Evolutionary conservation across 2,888 invertebrate genomes (phyloP).

Genomic region (Idaea aversata): DNA sequence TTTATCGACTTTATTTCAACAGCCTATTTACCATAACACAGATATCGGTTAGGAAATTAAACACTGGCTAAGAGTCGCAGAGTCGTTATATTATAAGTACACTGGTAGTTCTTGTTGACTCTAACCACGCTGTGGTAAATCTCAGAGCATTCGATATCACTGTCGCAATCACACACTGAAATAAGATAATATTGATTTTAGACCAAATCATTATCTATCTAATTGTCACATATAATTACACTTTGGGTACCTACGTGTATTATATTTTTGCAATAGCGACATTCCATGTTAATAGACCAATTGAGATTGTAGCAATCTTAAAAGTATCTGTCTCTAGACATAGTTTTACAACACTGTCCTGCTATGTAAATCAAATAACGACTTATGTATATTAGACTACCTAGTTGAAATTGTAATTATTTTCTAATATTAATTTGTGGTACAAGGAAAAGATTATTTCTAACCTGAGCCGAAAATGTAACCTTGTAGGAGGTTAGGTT

Average conservation of each 20-base stretch:
- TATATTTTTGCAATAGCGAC: conserved; percentile 24
- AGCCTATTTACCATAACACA: conserved; percentile 56
- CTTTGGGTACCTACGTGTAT: conserved; percentile 9
- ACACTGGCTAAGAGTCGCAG: conserved; percentile 38
- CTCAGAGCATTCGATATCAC: conserved; percentile 57
- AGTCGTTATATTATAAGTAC: conserved; percentile 26
- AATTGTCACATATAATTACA: conserved; percentile 24
- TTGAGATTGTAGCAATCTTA: conserved; percentile 20
- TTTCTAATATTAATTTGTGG: background rate
- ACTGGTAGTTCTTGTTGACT: conserved; percentile 19
- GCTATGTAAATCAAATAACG: conserved; percentile 4
- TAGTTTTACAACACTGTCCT: conserved; percentile 13
- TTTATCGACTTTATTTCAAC: conserved; percentile 39
- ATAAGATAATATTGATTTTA: conserved; percentile 41
- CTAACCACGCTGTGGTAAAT: conserved; percentile 61
- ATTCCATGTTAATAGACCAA: conserved; percentile 22
- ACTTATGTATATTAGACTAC: background rate
- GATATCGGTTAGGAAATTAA: conserved; percentile 60
- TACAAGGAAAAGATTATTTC: too few species aligned
- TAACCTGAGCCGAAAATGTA: too few species aligned
- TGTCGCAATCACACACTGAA: conserved; percentile 49
- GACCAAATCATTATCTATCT: conserved; percentile 29
- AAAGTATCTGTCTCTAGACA: conserved; percentile 13
- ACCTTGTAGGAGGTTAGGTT: too few species aligned
- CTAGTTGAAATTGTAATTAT: background rate